Evolutionary conservation across 2,113 vertebrate species (phyloP), one percentile per base, ranked within the genome.

Genomic region (Notiomystis cincta): DNA sequence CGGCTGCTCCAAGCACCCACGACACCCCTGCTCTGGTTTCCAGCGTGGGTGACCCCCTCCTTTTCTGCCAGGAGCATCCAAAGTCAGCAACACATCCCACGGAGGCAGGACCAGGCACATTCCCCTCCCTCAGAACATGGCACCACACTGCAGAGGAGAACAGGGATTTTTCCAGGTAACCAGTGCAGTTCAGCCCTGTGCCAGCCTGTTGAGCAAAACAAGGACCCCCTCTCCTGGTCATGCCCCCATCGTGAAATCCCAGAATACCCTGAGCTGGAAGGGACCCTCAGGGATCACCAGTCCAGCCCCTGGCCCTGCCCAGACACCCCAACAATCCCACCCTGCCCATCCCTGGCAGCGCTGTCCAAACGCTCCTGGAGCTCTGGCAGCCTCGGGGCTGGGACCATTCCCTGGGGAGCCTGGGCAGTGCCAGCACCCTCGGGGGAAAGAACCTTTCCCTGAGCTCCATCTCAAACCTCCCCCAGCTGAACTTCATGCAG

Each of bases 91-190:
- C n/a, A n/a, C 16, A 4, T n/a, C 57, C 57, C 35, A 3, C 0
- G 25, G 47, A 71, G 30, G 48, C 30, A 48, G 56, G 20, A 47
- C 1, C n/a, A 6, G 40, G 30, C 21, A 42, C 65, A 35, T 47
- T 6, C 5, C 45, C 2, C 1, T 5, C 30, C 50, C 45, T 5
- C 30, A 56, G 40, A 15, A 8, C 4, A 0, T 0, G 22, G 24
- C 17, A 23, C 19, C 9, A 37, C 5, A 0, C 0, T 1, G 0
- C 53, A 9, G 22, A 47, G 18, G 18, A 18, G n/a, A 82, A 22
- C 2, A 3, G 25, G 21, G 24, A 60, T 53, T 48, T 25, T 27
- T 37, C 61, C 28, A 6, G 19, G 50, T 4, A 61, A 27, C 0
- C 35, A 27, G 15, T 1, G 3, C 14, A 5, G 4, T 13, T 40